A percentile compares a stretch with the other conserved stretches of the same genome.
phyloP scores from a whole-genome alignment of 2,113 vertebrate genomes.

The Rhinolophus ferrumequinum region DNA sequence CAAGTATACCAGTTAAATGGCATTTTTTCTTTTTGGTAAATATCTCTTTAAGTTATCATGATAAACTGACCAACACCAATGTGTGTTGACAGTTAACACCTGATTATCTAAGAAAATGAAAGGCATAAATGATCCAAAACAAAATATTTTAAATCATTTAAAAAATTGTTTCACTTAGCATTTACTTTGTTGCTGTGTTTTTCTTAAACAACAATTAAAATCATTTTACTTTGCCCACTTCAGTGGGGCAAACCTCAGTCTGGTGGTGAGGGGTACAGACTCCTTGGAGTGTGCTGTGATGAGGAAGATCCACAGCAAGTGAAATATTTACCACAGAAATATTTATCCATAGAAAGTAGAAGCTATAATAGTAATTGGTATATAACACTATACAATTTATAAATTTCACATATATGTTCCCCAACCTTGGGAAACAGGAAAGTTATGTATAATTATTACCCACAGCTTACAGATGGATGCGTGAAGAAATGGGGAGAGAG shows the following conservation, averaged over 20 bases:
- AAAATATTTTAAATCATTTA: neutral
- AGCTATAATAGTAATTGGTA: neutral
- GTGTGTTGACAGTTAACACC: neutral
- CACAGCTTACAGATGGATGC: neutral
- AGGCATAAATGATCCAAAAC: neutral
- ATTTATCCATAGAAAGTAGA: conserved; percentile 31
- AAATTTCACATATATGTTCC: conserved; percentile 15
- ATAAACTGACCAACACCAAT: neutral
- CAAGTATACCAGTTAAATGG: conserved; percentile 37
- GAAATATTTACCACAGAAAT: conserved; percentile 32
- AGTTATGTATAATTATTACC: neutral
- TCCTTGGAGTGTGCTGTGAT: neutral
- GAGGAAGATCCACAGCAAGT: neutral
- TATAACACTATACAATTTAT: neutral
- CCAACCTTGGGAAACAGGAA: neutral
- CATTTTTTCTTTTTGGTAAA: conserved; percentile 45
- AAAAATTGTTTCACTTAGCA: neutral
- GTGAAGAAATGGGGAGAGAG: neutral
- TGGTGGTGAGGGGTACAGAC: neutral
- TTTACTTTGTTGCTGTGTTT: neutral
- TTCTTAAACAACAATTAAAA: conserved; percentile 14
- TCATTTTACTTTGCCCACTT: conserved; percentile 32
- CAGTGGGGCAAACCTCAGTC: neutral
- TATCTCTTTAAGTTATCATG: neutral
- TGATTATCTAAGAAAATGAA: conserved; percentile 47